Conservation (phyloP, 2,113 vertebrate species). For the Piaya cayana region DNA sequence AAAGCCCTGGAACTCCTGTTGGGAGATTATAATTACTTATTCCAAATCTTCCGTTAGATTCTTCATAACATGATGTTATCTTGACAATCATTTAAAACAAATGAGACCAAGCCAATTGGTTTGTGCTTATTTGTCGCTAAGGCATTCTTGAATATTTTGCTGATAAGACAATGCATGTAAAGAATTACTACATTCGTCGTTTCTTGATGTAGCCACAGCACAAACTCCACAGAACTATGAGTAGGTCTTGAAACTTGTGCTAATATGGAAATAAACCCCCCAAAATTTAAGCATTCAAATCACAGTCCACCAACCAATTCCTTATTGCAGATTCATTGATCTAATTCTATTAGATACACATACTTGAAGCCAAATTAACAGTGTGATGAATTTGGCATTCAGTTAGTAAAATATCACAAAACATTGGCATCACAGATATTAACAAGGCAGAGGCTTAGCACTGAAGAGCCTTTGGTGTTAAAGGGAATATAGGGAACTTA, state of each 20-base stretch:
- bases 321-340: background rate
- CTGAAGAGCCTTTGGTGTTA: background rate
- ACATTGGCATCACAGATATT: background rate
- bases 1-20: conserved; percentile 1
- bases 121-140: conserved; percentile 6
- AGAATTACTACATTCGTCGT: background rate
- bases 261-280: background rate
- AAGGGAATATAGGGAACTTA: background rate
- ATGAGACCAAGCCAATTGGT: background rate
- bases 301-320: background rate
- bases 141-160: background rate
- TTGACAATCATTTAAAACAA: background rate
- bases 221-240: background rate
- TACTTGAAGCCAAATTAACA: background rate
- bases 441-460: background rate
- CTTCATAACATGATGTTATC: background rate
- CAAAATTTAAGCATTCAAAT: background rate
- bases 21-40: background rate
- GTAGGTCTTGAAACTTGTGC: background rate
- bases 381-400: background rate
- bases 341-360: background rate
- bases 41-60: conserved; percentile 14
- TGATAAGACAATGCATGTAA: background rate
- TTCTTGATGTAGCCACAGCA: background rate
- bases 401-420: background rate